Conservation (phyloP, 2,888 invertebrate species). For the Hyppa rectilinea region DNA sequence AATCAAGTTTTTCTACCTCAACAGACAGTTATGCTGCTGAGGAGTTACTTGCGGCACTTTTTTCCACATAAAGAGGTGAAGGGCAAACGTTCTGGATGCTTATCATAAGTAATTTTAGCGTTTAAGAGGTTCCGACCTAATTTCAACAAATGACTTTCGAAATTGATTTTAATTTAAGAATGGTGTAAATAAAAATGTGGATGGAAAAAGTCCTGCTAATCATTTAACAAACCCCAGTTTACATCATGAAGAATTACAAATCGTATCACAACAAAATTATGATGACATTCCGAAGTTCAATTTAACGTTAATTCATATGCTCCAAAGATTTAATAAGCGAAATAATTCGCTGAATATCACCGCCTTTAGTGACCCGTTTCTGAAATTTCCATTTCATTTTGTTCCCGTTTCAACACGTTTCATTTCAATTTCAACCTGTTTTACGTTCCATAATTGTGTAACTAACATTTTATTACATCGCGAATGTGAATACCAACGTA, state of each 20-base stretch:
- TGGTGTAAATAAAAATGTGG: not conserved
- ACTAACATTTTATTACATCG: constrained; percentile 49
- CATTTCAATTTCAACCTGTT: constrained; percentile 51
- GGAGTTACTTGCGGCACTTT: no score
- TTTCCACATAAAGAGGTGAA: no score
- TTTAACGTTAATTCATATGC: constrained; percentile 30
- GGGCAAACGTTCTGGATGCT: no score
- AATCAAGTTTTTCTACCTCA: not conserved
- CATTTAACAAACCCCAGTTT: not conserved
- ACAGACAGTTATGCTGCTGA: no score
- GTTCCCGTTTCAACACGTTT: constrained; percentile 43
- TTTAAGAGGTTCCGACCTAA: no score
- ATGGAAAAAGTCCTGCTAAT: not conserved
- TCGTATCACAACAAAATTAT: not conserved
- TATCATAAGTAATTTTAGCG: no score
- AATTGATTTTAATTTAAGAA: not conserved
- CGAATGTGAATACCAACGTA: constrained; percentile 41
- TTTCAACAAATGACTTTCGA: no score
- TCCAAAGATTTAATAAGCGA: constrained; percentile 48
- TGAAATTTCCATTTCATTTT: constrained; percentile 57
- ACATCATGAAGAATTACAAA: not conserved
- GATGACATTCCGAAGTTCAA: constrained; percentile 16
- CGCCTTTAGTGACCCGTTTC: constrained; percentile 51
- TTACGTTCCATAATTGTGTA: constrained; percentile 51
- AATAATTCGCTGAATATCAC: constrained; percentile 48